A percentile compares a stretch with the other conserved stretches of the same genome.
phyloP scores from a whole-genome alignment of 2,888 invertebrate genomes.

The Microdon myrmicae region DNA sequence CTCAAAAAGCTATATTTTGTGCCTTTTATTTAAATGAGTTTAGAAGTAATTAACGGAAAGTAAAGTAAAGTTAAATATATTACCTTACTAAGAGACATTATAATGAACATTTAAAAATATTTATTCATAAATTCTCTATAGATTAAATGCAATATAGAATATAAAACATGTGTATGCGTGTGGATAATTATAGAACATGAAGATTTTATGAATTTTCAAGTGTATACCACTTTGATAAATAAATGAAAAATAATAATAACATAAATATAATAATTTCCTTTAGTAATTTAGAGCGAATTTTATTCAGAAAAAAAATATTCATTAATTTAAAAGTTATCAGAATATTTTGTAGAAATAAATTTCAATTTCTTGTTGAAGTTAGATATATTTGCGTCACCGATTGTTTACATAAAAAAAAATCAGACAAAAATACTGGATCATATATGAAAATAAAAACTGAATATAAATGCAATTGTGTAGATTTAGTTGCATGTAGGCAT shows the following conservation, averaged over 20 bases:
- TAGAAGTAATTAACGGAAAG: slow-evolving; percentile 22
- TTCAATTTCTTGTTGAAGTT: slow-evolving; percentile 27
- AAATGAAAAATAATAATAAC: no score
- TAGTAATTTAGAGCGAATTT: slow-evolving; percentile 35
- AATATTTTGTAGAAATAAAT: slow-evolving; percentile 17
- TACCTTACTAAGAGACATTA: no score
- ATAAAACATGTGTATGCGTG: no score
- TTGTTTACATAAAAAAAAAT: no score
- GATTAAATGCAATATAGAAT: slow-evolving; percentile 8
- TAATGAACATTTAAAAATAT: slow-evolving; percentile 8
- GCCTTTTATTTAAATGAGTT: slow-evolving; percentile 50
- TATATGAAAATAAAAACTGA: slow-evolving; percentile 29
- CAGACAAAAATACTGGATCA: no score
- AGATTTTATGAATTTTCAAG: slow-evolving; percentile 9
- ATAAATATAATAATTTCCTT: no score
- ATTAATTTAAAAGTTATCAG: slow-evolving; percentile 11
- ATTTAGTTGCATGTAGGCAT: slow-evolving; percentile 44
- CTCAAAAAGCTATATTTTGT: slow-evolving; percentile 51
- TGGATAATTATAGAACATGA: no score
- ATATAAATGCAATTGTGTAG: slow-evolving; percentile 31
- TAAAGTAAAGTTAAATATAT: slow-evolving; percentile 5
- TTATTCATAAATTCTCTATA: slow-evolving; percentile 9
- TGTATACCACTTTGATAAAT: slow-evolving; percentile 24
- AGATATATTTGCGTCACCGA: slow-evolving; percentile 31
- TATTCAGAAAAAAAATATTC: slow-evolving; percentile 14